Evolutionary conservation across 2,888 invertebrate species (phyloP).

Genomic region (Poecilobothrus nobilitatus): DNA sequence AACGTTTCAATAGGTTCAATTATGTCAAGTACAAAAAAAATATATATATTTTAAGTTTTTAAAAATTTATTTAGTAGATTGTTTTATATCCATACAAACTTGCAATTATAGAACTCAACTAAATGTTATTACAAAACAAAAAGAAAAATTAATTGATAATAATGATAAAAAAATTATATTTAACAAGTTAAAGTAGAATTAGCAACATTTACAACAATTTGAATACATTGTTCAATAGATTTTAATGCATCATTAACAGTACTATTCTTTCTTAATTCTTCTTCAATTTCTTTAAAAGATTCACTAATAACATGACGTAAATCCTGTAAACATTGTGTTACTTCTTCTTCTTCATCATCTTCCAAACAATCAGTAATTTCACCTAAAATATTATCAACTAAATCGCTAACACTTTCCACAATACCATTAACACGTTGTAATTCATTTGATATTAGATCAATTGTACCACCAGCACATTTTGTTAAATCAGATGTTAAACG

Average conservation of each 20-base stretch:
- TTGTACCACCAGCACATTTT: not conserved
- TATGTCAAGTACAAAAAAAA: no score
- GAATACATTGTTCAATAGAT: not conserved
- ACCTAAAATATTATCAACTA: not conserved
- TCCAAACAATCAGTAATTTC: not conserved
- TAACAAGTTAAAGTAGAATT: not conserved
- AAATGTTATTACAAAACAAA: no score
- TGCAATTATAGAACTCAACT: no score
- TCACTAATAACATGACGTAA: not conserved
- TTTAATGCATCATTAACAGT: not conserved
- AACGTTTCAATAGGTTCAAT: no score
- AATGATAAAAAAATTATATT: not conserved
- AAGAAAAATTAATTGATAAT: no score
- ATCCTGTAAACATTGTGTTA: not conserved
- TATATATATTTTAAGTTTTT: no score
- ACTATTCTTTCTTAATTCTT: not conserved
- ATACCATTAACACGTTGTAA: not conserved
- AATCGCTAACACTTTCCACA: not conserved
- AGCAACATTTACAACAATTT: not conserved
- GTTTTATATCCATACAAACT: no score
- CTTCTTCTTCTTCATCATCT: not conserved
- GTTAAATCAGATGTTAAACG: not conserved
- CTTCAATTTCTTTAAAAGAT: not conserved
- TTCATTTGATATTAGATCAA: not conserved
- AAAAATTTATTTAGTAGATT: no score